These are phyloP conservation scores for Eumeta japonica DNA, from an alignment of 1,140 invertebrate species.

Conservation along the genomic window DNA sequence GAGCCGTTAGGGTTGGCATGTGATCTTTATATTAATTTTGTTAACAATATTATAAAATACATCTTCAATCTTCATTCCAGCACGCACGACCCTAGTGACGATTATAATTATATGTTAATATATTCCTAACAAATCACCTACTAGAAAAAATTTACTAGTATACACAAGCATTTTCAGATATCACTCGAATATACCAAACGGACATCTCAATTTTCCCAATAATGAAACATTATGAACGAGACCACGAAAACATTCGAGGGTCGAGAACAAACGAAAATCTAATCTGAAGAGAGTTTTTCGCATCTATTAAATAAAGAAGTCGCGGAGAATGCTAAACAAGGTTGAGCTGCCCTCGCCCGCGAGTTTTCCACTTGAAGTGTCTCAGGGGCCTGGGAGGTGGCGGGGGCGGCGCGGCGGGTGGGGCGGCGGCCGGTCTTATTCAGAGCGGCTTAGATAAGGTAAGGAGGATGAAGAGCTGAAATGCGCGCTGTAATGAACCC, in stretches of 20 bases:
- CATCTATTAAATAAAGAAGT: constrained; percentile 55
- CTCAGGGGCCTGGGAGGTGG: constrained; percentile 23
- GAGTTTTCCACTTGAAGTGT: constrained; percentile 52
- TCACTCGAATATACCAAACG: too few species aligned
- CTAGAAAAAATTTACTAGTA: too few species aligned
- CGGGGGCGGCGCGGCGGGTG: constrained; percentile 14
- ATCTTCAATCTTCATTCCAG: too few species aligned
- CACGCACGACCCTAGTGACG: too few species aligned
- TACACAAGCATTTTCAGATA: too few species aligned
- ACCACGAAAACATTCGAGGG: too few species aligned
- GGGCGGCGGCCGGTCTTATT: constrained; percentile 32
- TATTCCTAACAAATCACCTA: too few species aligned
- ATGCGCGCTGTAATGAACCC: constrained; percentile 53
- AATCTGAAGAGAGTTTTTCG: constrained; percentile 45
- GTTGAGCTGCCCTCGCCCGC: constrained; percentile 48
- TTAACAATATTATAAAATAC: too few species aligned
- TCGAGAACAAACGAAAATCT: constrained; percentile 46
- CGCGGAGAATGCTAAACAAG: constrained; percentile 54
- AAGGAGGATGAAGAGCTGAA: constrained; percentile 52
- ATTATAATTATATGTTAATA: too few species aligned
- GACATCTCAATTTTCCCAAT: too few species aligned
- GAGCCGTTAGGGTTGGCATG: constrained; percentile 26
- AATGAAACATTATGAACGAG: too few species aligned
- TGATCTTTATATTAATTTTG: too few species aligned
- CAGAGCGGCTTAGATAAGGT: constrained; percentile 53